These are phyloP conservation scores for Lacerta bilineata DNA, from an alignment of 2,797 vertebrate species.

Conservation along the genomic window DNA sequence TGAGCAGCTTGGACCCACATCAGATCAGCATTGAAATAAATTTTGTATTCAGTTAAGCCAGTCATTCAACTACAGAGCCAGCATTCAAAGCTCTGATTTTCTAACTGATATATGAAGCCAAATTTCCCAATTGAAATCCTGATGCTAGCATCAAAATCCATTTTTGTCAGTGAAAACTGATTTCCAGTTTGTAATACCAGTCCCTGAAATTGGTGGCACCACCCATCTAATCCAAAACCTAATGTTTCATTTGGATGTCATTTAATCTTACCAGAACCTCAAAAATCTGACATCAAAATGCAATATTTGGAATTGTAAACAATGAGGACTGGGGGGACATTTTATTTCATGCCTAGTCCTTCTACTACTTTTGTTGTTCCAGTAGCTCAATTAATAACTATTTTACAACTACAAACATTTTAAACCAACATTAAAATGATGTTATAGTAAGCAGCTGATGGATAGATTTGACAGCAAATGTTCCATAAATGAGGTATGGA, in stretches of 20 bases:
- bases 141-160: not conserved
- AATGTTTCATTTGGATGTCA: slow-evolving; percentile 8
- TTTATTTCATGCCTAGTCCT: not conserved
- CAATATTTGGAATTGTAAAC: slow-evolving; percentile 5
- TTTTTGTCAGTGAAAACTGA: slow-evolving; percentile 2
- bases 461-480: not conserved
- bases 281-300: slow-evolving; percentile 21
- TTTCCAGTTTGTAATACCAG: slow-evolving; percentile 4
- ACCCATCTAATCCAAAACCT: slow-evolving; percentile 2
- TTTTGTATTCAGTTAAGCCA: not conserved
- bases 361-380: not conserved
- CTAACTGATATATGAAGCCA: not conserved
- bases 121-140: slow-evolving; percentile 12
- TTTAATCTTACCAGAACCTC: slow-evolving; percentile 13
- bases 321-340: not conserved
- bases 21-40: slow-evolving; percentile 14
- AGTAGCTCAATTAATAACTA: not conserved
- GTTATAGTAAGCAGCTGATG: not conserved
- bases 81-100: not conserved
- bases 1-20: not conserved
- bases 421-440: not conserved
- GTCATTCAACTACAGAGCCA: not conserved
- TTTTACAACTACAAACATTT: not conserved
- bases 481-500: not conserved
- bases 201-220: not conserved